Percentiles rank a stretch among this genome's conserved stretches.
phyloP scores from a whole-genome alignment of 2,888 invertebrate species.

The Leptinotarsa peninsularis region DNA sequence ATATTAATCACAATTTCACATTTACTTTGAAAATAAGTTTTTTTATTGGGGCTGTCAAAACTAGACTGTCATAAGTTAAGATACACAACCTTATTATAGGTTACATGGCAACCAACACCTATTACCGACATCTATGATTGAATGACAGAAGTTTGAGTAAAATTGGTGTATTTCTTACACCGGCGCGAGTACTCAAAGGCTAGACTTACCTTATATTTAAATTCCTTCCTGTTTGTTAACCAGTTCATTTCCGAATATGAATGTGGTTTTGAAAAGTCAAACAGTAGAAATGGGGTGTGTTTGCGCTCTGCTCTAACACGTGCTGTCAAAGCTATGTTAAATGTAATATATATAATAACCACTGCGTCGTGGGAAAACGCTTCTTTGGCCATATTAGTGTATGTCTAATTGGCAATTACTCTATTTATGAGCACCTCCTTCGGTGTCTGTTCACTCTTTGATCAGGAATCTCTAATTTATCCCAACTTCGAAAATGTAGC shows the following conservation, averaged over 20 bases:
- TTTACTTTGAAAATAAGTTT: no score
- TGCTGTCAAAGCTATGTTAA: slow-evolving; percentile 32
- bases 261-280: neutral
- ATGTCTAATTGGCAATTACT: slow-evolving; percentile 51
- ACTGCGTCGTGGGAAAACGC: slow-evolving; percentile 35
- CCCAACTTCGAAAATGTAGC: neutral
- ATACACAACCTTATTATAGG: no score
- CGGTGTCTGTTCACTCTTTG: slow-evolving; percentile 21
- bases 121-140: no score
- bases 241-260: neutral
- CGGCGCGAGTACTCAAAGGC: no score
- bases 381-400: slow-evolving; percentile 33
- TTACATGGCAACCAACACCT: no score
- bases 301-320: neutral
- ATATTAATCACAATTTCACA: no score
- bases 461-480: slow-evolving; percentile 9
- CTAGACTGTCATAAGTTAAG: no score
- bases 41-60: no score
- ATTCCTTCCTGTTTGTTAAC: neutral
- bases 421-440: slow-evolving; percentile 43
- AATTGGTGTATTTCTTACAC: no score
- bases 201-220: no score
- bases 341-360: slow-evolving; percentile 33
- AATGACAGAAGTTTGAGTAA: no score
- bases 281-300: neutral